phyloP scores from a whole-genome alignment of 2,113 vertebrate genomes.

The Sporophila hypoxantha region DNA sequence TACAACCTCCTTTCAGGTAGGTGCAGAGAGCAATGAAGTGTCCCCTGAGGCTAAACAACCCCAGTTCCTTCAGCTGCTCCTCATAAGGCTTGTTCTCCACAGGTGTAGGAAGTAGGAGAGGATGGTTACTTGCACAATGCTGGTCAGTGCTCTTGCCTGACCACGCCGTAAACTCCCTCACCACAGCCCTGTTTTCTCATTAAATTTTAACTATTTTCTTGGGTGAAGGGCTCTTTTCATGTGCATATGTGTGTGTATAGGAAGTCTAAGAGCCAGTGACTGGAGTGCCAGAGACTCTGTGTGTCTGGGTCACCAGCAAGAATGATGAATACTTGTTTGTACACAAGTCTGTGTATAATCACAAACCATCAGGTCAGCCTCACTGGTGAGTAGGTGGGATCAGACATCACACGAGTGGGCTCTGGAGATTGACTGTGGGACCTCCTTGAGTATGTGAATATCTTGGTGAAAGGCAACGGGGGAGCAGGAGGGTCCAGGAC shows the following conservation, averaged over 20 bases:
- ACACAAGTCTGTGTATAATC: neutral
- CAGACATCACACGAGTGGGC: accelerated
- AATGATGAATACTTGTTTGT: neutral
- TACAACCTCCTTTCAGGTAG: neutral
- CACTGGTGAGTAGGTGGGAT: neutral
- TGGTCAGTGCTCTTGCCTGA: neutral
- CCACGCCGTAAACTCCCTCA: accelerated
- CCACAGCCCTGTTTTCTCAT: neutral
- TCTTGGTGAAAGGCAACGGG: accelerated
- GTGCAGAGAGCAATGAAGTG: neutral
- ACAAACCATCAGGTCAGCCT: neutral
- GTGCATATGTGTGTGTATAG: neutral
- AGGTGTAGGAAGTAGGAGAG: neutral
- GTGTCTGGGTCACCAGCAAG: neutral
- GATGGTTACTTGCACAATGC: neutral
- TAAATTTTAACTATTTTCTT: neutral
- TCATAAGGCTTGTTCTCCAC: neutral
- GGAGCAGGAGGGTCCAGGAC: neutral
- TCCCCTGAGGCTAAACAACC: neutral
- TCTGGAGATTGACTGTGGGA: neutral
- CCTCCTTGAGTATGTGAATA: neutral
- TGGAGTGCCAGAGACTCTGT: neutral
- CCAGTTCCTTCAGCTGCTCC: neutral
- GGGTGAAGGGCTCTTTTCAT: neutral
- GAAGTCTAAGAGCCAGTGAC: neutral